Percentiles rank a stretch among this genome's conserved stretches.
Conservation (phyloP, 1,140 invertebrate species). For the Meteorus sp. region DNA sequence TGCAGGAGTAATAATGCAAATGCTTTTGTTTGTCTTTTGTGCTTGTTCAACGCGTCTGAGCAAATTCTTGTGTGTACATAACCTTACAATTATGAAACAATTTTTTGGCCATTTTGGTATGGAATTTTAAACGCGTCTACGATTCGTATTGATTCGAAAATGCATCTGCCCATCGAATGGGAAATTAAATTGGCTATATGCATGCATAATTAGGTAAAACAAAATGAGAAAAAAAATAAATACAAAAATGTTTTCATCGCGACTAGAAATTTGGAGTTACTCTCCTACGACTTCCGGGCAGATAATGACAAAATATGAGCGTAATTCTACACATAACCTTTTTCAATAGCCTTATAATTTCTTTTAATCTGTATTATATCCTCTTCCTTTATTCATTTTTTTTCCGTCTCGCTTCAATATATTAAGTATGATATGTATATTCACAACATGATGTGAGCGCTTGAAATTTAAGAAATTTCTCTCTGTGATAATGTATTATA, state of each 20-base stretch:
- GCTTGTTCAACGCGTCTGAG: too few relatives aligned
- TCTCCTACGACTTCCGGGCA: too few relatives aligned
- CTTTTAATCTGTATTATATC: slow-evolving; percentile 32
- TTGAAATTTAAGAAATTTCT: slow-evolving; percentile 46
- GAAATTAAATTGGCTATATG: slow-evolving; percentile 21
- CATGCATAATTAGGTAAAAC: too few relatives aligned
- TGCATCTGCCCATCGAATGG: too few relatives aligned
- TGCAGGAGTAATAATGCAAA: too few relatives aligned
- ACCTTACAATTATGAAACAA: too few relatives aligned
- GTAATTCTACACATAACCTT: background rate
- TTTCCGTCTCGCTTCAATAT: slow-evolving; percentile 50
- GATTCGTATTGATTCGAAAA: too few relatives aligned
- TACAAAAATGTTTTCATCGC: slow-evolving; percentile 12
- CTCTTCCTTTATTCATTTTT: slow-evolving; percentile 36
- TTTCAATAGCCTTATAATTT: slow-evolving; percentile 26
- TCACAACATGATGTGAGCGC: slow-evolving; percentile 61
- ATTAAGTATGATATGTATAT: slow-evolving; percentile 59
- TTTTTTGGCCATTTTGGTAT: too few relatives aligned
- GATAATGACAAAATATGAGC: background rate
- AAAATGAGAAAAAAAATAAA: slow-evolving; percentile 8
- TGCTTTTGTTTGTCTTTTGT: too few relatives aligned
- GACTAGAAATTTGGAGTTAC: slow-evolving; percentile 49
- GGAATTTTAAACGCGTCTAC: too few relatives aligned
- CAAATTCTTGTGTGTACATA: too few relatives aligned
- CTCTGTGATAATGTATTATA: slow-evolving; percentile 38